Evolutionary conservation across 2,797 vertebrate species (phyloP).

Genomic region (Pipistrellus pipistrellus): DNA sequence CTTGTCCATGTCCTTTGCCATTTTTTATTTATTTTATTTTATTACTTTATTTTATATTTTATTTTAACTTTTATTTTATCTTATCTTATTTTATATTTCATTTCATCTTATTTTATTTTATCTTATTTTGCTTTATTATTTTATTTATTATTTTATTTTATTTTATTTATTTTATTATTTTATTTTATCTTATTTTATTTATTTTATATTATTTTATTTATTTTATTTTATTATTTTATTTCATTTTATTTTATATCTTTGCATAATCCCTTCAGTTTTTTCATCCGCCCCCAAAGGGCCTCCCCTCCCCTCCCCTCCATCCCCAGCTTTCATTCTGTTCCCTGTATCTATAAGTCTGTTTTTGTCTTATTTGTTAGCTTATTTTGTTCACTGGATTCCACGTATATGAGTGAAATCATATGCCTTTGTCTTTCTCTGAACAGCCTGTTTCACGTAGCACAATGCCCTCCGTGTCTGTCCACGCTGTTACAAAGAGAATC

Average conservation of each 20-base stretch:
- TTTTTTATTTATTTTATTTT: neutral
- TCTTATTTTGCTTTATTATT: too few species aligned
- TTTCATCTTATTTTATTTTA: neutral
- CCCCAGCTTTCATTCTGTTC: neutral
- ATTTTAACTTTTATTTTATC: neutral
- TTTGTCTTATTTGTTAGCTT: neutral
- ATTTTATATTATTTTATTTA: neutral
- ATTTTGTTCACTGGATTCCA: neutral
- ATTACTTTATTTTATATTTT: neutral
- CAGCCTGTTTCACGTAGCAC: neutral
- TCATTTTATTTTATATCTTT: too few species aligned
- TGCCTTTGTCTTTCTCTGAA: neutral
- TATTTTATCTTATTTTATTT: too few species aligned
- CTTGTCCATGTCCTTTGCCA: slow-evolving; percentile 76
- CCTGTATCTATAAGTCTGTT: neutral
- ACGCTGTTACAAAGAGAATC: neutral
- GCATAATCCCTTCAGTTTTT: neutral
- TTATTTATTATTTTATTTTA: too few species aligned
- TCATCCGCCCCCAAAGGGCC: neutral
- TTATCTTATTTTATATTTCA: neutral
- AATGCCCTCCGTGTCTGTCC: neutral
- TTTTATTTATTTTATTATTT: neutral
- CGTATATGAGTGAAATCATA: neutral
- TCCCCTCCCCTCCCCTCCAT: too few species aligned
- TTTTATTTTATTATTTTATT: too few species aligned